These are phyloP conservation scores for Loxodonta africana DNA, from an alignment of 2,113 vertebrate species.

Conservation along the genomic window DNA sequence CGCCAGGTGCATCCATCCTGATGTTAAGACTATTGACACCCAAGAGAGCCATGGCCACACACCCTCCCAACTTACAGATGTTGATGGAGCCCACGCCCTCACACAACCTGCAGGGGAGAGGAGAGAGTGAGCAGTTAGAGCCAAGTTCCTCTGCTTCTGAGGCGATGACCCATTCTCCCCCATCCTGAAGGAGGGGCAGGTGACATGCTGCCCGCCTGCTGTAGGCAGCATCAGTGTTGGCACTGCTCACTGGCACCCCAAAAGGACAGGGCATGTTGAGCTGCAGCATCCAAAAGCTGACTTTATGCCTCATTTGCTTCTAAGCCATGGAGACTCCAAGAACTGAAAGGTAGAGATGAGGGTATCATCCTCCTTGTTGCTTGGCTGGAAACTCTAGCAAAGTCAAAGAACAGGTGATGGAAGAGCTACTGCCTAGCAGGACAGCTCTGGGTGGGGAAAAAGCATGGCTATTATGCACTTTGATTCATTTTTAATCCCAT, in stretches of 20 bases:
- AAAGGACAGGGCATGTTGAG: neutral
- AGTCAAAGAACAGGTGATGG: neutral
- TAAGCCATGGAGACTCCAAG: neutral
- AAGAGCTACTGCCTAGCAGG: neutral
- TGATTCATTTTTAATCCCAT: neutral
- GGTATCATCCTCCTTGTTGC: neutral
- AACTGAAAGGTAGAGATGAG: neutral
- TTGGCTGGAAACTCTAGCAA: neutral
- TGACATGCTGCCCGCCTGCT: neutral
- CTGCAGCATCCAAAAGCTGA: neutral
- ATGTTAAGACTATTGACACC: neutral
- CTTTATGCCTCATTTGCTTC: neutral
- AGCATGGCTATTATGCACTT: neutral
- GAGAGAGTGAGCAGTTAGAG: neutral
- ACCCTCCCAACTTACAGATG: slow-evolving; percentile 66
- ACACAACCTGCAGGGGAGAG: slow-evolving; percentile 57
- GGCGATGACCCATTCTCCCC: neutral
- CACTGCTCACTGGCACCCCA: neutral
- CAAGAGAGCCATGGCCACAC: neutral
- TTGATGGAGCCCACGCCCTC: slow-evolving; percentile 65
- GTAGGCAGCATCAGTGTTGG: neutral
- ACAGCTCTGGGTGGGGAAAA: neutral
- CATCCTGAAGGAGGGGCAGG: neutral
- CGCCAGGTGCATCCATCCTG: neutral
- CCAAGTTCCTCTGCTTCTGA: neutral